A percentile compares a stretch with the other conserved stretches of the same genome.
phyloP scores from a whole-genome alignment of 2,113 vertebrate genomes.

The Crotalus helleri region DNA sequence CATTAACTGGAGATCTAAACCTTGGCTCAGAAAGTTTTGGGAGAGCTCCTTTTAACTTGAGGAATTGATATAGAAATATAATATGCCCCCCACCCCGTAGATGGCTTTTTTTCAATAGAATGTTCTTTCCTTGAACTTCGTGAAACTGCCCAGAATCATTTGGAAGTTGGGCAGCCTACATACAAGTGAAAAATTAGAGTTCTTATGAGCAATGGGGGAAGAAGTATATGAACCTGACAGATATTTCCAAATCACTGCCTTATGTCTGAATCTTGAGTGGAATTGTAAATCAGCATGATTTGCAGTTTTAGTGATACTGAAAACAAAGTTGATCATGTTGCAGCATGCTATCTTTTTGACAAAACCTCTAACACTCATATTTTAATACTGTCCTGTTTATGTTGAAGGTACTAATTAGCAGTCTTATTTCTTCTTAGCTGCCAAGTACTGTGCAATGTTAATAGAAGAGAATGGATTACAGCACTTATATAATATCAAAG shows the following conservation, averaged over 20 bases:
- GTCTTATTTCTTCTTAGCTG: slow-evolving; percentile 65
- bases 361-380: neutral
- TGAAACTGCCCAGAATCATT: neutral
- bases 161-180: neutral
- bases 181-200: neutral
- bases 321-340: neutral
- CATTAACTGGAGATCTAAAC: neutral
- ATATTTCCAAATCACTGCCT: neutral
- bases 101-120: neutral
- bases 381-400: neutral
- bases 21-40: neutral
- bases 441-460: slow-evolving; percentile 87
- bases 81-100: neutral
- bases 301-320: neutral
- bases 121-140: neutral
- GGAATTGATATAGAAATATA: neutral
- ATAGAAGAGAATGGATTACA: slow-evolving; percentile 81
- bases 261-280: neutral
- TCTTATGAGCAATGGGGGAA: neutral
- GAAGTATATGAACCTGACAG: too few relatives aligned
- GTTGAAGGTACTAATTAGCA: neutral
- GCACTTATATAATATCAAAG: slow-evolving; percentile 73
- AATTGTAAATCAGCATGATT: neutral
- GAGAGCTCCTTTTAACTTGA: neutral
- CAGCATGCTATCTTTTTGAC: neutral